Conservation (phyloP, 64 coral and sea anemone species). For the Porites lutea region DNA sequence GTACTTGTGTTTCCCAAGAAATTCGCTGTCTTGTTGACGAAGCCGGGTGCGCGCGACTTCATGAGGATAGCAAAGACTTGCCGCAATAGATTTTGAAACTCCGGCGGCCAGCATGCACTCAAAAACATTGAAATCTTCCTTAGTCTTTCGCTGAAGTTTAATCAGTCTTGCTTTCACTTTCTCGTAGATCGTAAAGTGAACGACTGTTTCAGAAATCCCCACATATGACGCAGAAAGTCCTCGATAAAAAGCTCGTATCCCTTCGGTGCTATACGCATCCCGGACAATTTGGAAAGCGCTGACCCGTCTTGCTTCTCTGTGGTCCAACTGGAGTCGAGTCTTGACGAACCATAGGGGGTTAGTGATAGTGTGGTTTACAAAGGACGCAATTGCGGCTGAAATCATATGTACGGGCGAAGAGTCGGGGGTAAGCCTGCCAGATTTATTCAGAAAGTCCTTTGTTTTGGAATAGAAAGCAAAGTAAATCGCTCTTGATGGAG, state of each 20-base stretch:
- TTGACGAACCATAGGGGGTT: conserved; percentile 98
- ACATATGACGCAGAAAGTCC: conserved; percentile 94
- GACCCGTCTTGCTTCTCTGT: conserved; percentile 57
- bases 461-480: conserved; percentile 93
- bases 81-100: conserved; percentile 86
- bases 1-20: conserved; percentile 84
- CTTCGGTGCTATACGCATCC: conserved; percentile 84
- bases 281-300: conserved; percentile 74
- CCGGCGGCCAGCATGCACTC: conserved; percentile 91
- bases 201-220: conserved; percentile 92
- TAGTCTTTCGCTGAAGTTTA: conserved; percentile 57
- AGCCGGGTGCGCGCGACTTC: conserved; percentile 94
- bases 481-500: conserved; percentile 98
- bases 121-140: conserved; percentile 56
- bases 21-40: conserved; percentile 90
- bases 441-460: conserved; percentile 82
- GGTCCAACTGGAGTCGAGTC: conserved; percentile 92
- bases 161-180: conserved; percentile 77
- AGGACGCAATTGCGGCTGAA: conserved; percentile 83
- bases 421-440: conserved; percentile 68
- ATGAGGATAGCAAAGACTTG: conserved; percentile 90
- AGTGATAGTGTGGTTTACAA: conserved; percentile 88
- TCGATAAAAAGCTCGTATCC: conserved; percentile 89
- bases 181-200: conserved; percentile 96
- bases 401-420: conserved; percentile 77